Evolutionary conservation across 2,888 invertebrate species (phyloP).

Genomic region (Bellardia pandia): DNA sequence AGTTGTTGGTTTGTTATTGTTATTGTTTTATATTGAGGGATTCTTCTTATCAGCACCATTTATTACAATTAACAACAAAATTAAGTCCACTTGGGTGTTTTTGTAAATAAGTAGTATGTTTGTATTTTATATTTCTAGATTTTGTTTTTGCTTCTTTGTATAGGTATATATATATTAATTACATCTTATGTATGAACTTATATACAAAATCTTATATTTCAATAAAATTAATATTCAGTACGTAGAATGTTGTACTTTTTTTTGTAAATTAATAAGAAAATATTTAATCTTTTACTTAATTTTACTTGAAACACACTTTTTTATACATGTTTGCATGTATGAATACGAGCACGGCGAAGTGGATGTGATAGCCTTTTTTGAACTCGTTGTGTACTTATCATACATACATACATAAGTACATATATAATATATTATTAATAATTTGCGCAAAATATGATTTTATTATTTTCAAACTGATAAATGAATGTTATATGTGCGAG

Average conservation of each 20-base stretch:
- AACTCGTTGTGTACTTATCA: conserved; percentile 60
- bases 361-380: conserved; percentile 57
- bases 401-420: too few species aligned
- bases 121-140: not conserved
- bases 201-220: not conserved
- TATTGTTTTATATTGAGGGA: conserved; percentile 18
- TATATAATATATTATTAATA: conserved; percentile 45
- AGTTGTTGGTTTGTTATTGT: not conserved
- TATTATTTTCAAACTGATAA: conserved; percentile 33
- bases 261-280: conserved; percentile 15
- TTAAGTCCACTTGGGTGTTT: not conserved
- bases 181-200: not conserved
- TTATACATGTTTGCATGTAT: conserved; percentile 7
- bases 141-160: not conserved
- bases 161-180: conserved; percentile 13
- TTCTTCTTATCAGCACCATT: conserved; percentile 53
- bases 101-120: not conserved
- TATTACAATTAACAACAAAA: conserved; percentile 50
- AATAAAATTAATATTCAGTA: conserved; percentile 20
- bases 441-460: conserved; percentile 59
- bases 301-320: conserved; percentile 48
- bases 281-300: conserved; percentile 45
- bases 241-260: conserved; percentile 20
- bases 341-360: conserved; percentile 25
- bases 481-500: not conserved